Evolutionary conservation across 2,797 vertebrate genomes (phyloP).

Genomic region (Apogon hyalosoma): DNA sequence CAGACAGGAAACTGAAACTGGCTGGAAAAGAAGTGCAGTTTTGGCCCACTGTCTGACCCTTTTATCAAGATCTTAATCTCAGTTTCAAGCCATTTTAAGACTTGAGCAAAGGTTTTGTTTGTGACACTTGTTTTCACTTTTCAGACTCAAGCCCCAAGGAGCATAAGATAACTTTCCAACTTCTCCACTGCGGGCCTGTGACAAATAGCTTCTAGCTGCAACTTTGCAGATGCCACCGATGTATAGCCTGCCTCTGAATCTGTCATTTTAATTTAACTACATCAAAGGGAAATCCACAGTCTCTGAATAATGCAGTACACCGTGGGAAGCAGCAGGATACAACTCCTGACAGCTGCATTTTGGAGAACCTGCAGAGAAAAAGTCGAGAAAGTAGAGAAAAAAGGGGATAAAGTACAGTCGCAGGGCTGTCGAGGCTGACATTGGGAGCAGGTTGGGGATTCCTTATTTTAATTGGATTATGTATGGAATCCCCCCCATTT

Average conservation of each 20-base stretch:
- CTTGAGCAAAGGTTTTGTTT: slow-evolving; percentile 1
- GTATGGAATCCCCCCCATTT: slow-evolving; percentile 26
- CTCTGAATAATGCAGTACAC: slow-evolving; percentile 59
- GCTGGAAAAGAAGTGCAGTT: slow-evolving; percentile 27
- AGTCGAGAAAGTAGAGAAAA: not conserved
- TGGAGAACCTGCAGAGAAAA: slow-evolving; percentile 33
- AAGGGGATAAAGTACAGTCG: not conserved
- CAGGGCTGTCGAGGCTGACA: slow-evolving; percentile 22
- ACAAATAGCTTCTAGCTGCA: slow-evolving; percentile 33
- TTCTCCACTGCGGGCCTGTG: slow-evolving; percentile 7
- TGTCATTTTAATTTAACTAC: slow-evolving; percentile 58
- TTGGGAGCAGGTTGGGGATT: slow-evolving; percentile 20
- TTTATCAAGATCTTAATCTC: slow-evolving; percentile 12
- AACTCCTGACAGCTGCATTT: slow-evolving; percentile 49
- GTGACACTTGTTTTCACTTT: slow-evolving; percentile 4
- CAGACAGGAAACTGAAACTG: slow-evolving; percentile 33
- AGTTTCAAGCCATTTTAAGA: not conserved
- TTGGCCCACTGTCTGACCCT: slow-evolving; percentile 5
- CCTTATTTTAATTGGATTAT: slow-evolving; percentile 36
- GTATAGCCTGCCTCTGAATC: slow-evolving; percentile 32
- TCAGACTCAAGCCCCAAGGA: slow-evolving; percentile 1
- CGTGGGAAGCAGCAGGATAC: slow-evolving; percentile 33
- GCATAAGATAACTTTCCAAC: slow-evolving; percentile 13
- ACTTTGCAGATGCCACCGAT: slow-evolving; percentile 45
- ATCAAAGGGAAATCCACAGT: slow-evolving; percentile 45